Evolutionary conservation across 2,888 invertebrate genomes (phyloP), one percentile per base, ranked within the genome.

Genomic region (Hedychridium roseum): DNA sequence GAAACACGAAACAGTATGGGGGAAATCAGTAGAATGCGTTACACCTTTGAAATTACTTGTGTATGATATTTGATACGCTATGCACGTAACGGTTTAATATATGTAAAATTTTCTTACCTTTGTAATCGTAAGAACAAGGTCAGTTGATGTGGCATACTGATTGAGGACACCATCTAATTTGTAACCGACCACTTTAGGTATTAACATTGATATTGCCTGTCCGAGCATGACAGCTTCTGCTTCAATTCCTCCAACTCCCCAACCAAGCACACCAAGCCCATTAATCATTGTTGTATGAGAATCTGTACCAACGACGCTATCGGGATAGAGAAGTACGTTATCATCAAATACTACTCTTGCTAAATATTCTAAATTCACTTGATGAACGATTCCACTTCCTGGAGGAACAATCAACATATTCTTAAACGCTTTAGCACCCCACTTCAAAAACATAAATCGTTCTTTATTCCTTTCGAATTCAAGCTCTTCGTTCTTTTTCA

Each of bases 221-320:
- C 97, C 97, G 68, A 99, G 80, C 98, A 99, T 98, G 30, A 97
- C 98, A 2, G 98, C 97, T 78, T 99, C 98, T 0, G 98, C 98
- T 84, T 99, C 98, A 63, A 99, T 98, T 83, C 91, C 94, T 31
- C 94, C 94, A 12, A 93, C 92, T 54, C 96, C 97, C 97, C 97
- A 98, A 1, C 97, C 98, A 2, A 97, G 85, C 1, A 98, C 92
- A 0, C 98, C 97, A 2, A 97, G 85, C 0, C 97, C 97, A 74
- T 97, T 97, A 59, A 98, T 96, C 97, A 99, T 98, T 9, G 98
- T 98, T 1, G 98, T 99, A 73, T 99, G 98, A 0, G 96, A 96
- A 84, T 99, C 99, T 0, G 98, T 98, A 5, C 98, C 98, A 28
- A 99, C 97, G 54, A 95, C 88, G 6, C 91, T 92, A 79, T 97